Percentiles rank a stretch among this genome's conserved stretches.
These are phyloP conservation scores for Crepidodera aurea DNA, from an alignment of 2,888 invertebrate species.

Conservation along the genomic window DNA sequence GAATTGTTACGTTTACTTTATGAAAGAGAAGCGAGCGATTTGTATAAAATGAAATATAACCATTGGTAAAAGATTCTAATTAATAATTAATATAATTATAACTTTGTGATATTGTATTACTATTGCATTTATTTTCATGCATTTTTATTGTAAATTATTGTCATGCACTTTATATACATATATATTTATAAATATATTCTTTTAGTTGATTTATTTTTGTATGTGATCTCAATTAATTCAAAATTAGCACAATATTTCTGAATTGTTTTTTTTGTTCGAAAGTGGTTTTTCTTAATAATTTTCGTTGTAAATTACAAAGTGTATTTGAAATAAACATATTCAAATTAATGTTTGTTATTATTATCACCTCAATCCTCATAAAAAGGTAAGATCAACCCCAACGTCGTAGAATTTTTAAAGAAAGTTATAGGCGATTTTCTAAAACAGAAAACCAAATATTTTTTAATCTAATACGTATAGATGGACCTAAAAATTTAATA, in stretches of 20 bases:
- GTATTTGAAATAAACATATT: slow-evolving; percentile 60
- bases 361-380: too few relatives aligned
- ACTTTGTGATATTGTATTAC: slow-evolving; percentile 55
- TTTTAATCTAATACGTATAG: too few relatives aligned
- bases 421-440: too few relatives aligned
- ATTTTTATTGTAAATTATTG: slow-evolving; percentile 37
- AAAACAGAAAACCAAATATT: too few relatives aligned
- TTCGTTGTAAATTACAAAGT: slow-evolving; percentile 58
- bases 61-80: slow-evolving; percentile 36
- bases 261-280: slow-evolving; percentile 42
- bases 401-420: too few relatives aligned
- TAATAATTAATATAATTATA: slow-evolving; percentile 36
- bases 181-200: slow-evolving; percentile 31
- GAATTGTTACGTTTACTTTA: slow-evolving; percentile 22
- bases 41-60: slow-evolving; percentile 44
- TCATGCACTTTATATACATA: slow-evolving; percentile 36
- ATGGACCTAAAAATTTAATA: too few relatives aligned
- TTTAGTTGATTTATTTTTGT: slow-evolving; percentile 38
- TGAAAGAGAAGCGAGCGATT: slow-evolving; percentile 35
- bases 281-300: slow-evolving; percentile 45
- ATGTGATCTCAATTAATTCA: slow-evolving; percentile 55
- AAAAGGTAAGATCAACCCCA: too few relatives aligned
- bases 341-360: slow-evolving; percentile 39
- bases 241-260: slow-evolving; percentile 54
- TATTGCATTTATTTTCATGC: slow-evolving; percentile 40